These are phyloP conservation scores for Conus ventricosus DNA, from an alignment of 1,140 invertebrate species.

Conservation along the genomic window DNA sequence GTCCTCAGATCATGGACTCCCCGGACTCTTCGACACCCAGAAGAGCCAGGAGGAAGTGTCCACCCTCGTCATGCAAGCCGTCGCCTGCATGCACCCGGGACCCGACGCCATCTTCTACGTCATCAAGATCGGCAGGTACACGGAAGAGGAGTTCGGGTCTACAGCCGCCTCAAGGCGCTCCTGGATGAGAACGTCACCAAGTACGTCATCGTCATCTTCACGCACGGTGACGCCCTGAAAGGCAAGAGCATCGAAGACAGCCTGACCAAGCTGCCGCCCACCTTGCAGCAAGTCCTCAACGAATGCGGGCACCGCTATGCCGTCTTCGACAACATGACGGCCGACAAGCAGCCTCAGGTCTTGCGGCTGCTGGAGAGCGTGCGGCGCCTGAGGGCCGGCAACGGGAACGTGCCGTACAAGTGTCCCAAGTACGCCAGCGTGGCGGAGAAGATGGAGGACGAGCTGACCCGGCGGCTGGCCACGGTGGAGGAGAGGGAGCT, in stretches of 20 bases:
- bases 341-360: neutral
- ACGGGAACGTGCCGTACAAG: neutral
- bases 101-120: slow-evolving; percentile 40
- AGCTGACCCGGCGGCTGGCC: slow-evolving; percentile 1
- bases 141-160: slow-evolving; percentile 41
- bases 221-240: slow-evolving; percentile 14
- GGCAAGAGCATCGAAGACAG: neutral
- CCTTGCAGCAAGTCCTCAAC: neutral
- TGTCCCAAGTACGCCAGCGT: slow-evolving; percentile 26
- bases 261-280: neutral
- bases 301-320: slow-evolving; percentile 11
- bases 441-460: slow-evolving; percentile 24
- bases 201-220: slow-evolving; percentile 36
- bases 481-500: neutral
- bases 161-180: slow-evolving; percentile 31
- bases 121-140: slow-evolving; percentile 36
- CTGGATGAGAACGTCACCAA: slow-evolving; percentile 39
- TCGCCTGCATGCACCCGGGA: slow-evolving; percentile 42
- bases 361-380: neutral
- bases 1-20: slow-evolving; percentile 38
- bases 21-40: slow-evolving; percentile 42
- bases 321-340: slow-evolving; percentile 22
- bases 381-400: neutral
- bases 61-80: slow-evolving; percentile 37
- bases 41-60: slow-evolving; percentile 33